These are phyloP conservation scores for Eurytoma californica DNA, from an alignment of 2,888 invertebrate genomes.

Conservation along the genomic window DNA sequence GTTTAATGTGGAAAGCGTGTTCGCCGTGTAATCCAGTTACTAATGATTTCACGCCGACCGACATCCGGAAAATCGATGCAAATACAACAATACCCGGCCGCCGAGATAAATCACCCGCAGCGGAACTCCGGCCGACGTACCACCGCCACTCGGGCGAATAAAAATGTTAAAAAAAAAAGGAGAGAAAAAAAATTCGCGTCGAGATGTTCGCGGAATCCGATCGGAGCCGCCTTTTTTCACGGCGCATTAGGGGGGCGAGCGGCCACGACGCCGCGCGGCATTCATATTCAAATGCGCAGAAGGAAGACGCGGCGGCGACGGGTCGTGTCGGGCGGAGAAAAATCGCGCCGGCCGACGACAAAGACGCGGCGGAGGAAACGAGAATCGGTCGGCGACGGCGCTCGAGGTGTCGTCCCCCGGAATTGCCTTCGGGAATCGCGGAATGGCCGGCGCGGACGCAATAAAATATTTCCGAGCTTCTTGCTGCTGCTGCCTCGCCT, in stretches of 20 bases:
- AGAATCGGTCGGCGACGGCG: not conserved
- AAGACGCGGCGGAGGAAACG: not conserved
- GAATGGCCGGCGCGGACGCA: not conserved
- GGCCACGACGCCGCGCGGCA: no score
- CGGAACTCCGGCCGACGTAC: no score
- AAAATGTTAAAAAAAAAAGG: not conserved
- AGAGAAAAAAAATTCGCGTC: not conserved
- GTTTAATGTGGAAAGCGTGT: constrained; percentile 31
- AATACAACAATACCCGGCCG: constrained; percentile 18
- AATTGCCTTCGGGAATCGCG: constrained; percentile 2
- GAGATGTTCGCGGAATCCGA: not conserved
- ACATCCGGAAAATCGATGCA: constrained; percentile 35
- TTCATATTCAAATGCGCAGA: no score
- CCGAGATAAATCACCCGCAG: not conserved
- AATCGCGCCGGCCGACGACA: constrained; percentile 33
- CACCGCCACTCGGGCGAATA: no score
- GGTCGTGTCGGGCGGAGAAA: constrained; percentile 4
- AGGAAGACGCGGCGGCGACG: not conserved
- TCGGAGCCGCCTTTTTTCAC: not conserved
- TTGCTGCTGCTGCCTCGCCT: no score
- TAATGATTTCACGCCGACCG: constrained; percentile 23
- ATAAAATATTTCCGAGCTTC: no score
- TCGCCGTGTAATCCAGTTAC: constrained; percentile 44
- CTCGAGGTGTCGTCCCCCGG: not conserved
- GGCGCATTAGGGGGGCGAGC: constrained; percentile 1